Evolutionary conservation across 2,797 vertebrate genomes (phyloP).

Genomic region (Natrix natrix): DNA sequence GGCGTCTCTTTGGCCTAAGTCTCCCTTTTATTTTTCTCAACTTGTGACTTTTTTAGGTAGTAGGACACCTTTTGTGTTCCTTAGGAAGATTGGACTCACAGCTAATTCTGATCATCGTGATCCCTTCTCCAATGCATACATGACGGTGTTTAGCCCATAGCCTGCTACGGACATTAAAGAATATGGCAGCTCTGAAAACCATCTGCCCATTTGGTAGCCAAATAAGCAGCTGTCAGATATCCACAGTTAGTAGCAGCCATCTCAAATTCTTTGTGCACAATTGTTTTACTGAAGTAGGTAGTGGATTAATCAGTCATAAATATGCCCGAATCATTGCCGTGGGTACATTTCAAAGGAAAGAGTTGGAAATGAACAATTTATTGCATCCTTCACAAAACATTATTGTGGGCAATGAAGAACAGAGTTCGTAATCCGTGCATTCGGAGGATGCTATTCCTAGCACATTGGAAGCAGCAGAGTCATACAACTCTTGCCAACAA

Average conservation of each 20-base stretch:
- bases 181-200: background rate
- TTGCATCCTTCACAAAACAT: background rate
- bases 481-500: background rate
- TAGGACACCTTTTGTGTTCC: background rate
- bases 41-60: background rate
- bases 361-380: background rate
- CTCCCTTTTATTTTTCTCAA: background rate
- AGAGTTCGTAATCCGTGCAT: background rate
- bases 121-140: background rate
- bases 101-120: background rate
- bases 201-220: background rate
- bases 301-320: background rate
- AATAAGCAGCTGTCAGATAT: constrained; percentile 7
- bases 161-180: background rate
- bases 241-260: background rate
- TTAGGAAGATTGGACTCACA: background rate
- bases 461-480: background rate
- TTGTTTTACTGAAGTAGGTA: background rate
- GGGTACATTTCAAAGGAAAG: background rate
- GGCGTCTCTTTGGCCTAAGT: background rate
- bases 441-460: background rate
- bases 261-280: background rate
- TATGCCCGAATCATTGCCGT: background rate
- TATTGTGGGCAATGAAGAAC: background rate
- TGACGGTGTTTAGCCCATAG: no score